phyloP scores from a whole-genome alignment of 2,797 vertebrate genomes.

The Zonotrichia albicollis region DNA sequence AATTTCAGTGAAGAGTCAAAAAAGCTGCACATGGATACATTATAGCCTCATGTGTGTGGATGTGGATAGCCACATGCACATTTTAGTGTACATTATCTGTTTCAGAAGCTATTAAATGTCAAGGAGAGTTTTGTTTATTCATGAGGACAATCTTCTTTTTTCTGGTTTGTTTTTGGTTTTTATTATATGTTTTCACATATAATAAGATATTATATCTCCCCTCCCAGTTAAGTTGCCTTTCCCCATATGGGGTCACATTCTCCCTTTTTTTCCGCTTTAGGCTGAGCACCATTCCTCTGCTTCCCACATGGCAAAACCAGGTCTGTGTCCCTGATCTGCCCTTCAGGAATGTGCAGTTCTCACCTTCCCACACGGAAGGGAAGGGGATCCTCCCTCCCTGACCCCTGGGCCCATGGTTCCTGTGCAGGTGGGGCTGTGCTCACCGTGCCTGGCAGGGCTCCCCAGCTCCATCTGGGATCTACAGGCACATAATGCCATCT shows the following conservation, averaged over 20 bases:
- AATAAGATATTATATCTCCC: neutral
- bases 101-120: neutral
- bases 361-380: neutral
- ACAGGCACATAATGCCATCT: conserved; percentile 44
- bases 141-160: neutral
- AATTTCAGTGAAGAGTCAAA: neutral
- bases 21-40: neutral
- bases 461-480: neutral
- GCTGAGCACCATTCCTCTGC: neutral
- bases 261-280: neutral
- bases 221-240: neutral
- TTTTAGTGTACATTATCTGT: neutral
- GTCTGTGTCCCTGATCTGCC: neutral
- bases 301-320: neutral
- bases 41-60: rapidly evolving
- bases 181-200: neutral
- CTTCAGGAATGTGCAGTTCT: neutral
- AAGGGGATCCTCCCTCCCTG: neutral
- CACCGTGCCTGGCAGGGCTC: neutral
- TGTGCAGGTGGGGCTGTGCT: neutral
- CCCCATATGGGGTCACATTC: neutral
- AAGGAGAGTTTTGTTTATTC: neutral
- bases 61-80: neutral
- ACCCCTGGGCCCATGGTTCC: neutral
- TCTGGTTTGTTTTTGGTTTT: neutral